Evolutionary conservation across 2,113 vertebrate species (phyloP), one percentile per base, ranked within the genome.

Genomic region (Chauna torquata): DNA sequence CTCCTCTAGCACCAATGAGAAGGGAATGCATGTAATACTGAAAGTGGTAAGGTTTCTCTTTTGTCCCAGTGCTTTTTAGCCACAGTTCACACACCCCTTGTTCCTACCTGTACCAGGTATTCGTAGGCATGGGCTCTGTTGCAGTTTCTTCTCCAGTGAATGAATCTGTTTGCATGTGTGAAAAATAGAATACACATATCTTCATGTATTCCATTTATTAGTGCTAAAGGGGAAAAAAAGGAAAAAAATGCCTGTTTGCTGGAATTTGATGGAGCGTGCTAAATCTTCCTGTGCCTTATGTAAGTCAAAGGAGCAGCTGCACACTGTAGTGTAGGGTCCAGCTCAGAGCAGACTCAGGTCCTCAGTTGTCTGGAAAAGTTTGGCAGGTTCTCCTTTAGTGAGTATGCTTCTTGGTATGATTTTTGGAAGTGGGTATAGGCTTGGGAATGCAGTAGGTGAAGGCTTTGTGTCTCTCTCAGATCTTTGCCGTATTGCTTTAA

Each of bases 251-350:
- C 45, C 24, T 16, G 18, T 30, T 71, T 19, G 30, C n/a, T 38
- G 11, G 32, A 12, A 7, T 20, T 44, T 1, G 1, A 2, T 8
- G 32, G 32, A 22, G 11, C 3, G 0, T 54, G 38, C 58, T n/a
- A 2, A 6, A 22, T 18, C 18, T 44, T 25, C 58, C 40, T 12
- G 24, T 49, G 70, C n/a, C 40, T 38, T 23, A 0, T 0, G 1
- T 4, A 14, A 78, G 15, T 45, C 34, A 10, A 19, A 22, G 9
- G 6, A 70, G 64, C 62, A 42, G 50, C 62, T 34, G 12, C 3
- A 3, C 45, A 11, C 17, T 0, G 0, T 4, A 5, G 27, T 17
- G 4, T 25, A 3, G 0, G 8, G 7, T 55, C 28, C 34, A 42
- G 23, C 57, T 6, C 23, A n/a, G 18, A 70, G 57, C 55, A 40